phyloP scores from a whole-genome alignment of 1,140 invertebrate species.

The Bombus polaris region DNA sequence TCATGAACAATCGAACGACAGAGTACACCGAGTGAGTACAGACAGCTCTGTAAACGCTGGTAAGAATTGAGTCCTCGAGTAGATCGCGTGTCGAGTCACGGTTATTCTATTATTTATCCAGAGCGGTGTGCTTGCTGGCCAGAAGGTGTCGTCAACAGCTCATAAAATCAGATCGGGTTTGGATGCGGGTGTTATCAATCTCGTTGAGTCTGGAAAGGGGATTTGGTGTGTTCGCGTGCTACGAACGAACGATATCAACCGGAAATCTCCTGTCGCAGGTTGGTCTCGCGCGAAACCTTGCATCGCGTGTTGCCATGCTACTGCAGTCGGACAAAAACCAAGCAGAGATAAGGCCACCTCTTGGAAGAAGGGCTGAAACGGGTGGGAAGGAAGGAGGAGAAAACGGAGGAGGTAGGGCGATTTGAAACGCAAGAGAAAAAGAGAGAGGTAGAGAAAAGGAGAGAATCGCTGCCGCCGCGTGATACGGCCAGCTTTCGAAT shows the following conservation, averaged over 20 bases:
- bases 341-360: conserved; percentile 67
- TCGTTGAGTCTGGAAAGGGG: conserved; percentile 27
- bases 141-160: conserved; percentile 51
- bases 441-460: background rate
- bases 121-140: background rate
- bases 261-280: conserved; percentile 75
- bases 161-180: conserved; percentile 44
- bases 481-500: conserved; percentile 56
- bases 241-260: conserved; percentile 68
- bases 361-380: conserved; percentile 52
- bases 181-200: conserved; percentile 66
- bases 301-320: conserved; percentile 74
- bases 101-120: conserved; percentile 36
- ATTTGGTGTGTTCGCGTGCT: conserved; percentile 68
- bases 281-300: conserved; percentile 68
- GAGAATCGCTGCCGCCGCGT: background rate
- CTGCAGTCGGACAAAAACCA: conserved; percentile 65
- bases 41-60: no score
- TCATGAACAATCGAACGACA: background rate
- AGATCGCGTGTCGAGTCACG: conserved; percentile 35
- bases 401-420: background rate
- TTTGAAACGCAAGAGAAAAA: background rate
- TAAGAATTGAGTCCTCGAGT: conserved; percentile 28
- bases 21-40: background rate
- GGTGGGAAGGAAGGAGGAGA: background rate